A percentile compares a stretch with the other conserved stretches of the same genome.
These are phyloP conservation scores for Eugnorisma glareosa DNA, from an alignment of 2,888 invertebrate species.

Conservation along the genomic window DNA sequence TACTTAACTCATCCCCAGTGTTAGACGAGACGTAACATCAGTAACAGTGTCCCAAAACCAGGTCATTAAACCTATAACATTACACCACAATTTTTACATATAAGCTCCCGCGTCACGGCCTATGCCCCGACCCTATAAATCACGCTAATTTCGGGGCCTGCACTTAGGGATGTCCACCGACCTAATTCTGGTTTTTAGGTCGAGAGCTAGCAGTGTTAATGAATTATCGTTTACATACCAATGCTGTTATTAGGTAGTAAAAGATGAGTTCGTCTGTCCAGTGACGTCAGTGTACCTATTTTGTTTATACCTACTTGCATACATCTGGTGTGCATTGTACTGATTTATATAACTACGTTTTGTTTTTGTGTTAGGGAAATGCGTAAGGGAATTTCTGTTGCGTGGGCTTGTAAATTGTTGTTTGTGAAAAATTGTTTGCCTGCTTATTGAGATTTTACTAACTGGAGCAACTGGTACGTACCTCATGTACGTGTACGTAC, in stretches of 20 bases:
- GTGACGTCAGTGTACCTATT: constrained; percentile 61
- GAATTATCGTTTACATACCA: constrained; percentile 84
- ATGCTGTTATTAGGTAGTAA: constrained; percentile 79
- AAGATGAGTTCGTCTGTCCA: constrained; percentile 70
- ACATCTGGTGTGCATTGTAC: constrained; percentile 14
- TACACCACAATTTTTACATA: constrained; percentile 50
- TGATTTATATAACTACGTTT: constrained; percentile 17
- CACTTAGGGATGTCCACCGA: constrained; percentile 70
- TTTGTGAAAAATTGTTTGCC: constrained; percentile 43
- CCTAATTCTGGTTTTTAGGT: constrained; percentile 82
- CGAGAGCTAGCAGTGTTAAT: constrained; percentile 79
- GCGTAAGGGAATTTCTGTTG: constrained; percentile 19
- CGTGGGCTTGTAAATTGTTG: constrained; percentile 35
- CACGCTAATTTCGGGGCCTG: constrained; percentile 71
- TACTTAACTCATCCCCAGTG: neutral
- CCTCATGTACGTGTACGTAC: neutral
- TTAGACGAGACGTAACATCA: neutral
- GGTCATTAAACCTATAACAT: constrained; percentile 37
- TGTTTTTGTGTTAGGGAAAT: constrained; percentile 24
- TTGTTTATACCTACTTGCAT: constrained; percentile 34
- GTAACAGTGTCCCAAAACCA: constrained; percentile 5
- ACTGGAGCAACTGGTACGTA: constrained; percentile 7
- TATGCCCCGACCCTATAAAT: constrained; percentile 60
- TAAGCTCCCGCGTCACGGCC: constrained; percentile 43
- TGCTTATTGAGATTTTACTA: constrained; percentile 6